Conservation (phyloP, 2,797 vertebrate species). For the Gouania willdenowi region DNA sequence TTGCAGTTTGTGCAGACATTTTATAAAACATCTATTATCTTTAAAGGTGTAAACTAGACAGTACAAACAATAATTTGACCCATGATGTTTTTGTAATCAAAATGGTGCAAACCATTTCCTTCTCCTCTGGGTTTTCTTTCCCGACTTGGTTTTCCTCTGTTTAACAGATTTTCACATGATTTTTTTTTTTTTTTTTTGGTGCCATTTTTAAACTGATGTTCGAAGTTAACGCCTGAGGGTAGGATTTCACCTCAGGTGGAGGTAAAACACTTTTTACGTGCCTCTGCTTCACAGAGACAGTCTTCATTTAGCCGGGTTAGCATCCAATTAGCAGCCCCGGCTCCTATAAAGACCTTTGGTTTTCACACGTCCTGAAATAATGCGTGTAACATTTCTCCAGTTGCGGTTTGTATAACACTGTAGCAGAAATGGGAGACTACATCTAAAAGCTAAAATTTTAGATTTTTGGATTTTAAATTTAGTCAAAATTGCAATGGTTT, state of each 20-base stretch:
- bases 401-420: conserved; percentile 23
- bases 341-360: conserved; percentile 25
- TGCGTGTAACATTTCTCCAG: conserved; percentile 12
- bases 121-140: no score
- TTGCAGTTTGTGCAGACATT: no score
- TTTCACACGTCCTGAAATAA: conserved; percentile 20
- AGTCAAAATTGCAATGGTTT: no score
- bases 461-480: no score
- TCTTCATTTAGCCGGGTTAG: conserved; percentile 32
- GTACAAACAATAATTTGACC: no score
- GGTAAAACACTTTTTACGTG: conserved; percentile 12
- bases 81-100: no score
- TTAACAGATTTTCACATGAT: no score
- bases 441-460: no score
- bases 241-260: background rate
- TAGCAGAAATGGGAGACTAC: conserved; percentile 21
- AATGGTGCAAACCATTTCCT: no score
- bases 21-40: no score
- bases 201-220: conserved; percentile 10
- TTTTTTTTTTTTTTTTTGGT: background rate
- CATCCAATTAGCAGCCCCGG: conserved; percentile 13
- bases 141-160: no score
- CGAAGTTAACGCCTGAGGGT: conserved; percentile 5
- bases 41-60: no score
- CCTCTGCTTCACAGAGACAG: conserved; percentile 8